A percentile compares a stretch with the other conserved stretches of the same genome.
Conservation (phyloP, 2,888 invertebrate genomes). For the Melieria crassipennis region DNA sequence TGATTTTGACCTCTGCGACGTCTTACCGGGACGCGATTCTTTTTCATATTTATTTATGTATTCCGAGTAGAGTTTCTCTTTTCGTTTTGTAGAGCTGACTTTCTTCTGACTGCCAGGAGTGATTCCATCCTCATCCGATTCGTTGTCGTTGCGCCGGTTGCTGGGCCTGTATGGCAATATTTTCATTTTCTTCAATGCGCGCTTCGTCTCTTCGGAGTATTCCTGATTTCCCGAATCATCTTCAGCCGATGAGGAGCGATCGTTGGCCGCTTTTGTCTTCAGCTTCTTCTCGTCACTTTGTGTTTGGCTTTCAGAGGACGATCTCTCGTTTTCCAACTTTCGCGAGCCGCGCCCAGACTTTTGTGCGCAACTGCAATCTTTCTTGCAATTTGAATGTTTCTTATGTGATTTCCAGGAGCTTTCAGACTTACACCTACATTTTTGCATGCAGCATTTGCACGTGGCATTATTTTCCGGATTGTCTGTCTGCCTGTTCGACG, state of each 20-base stretch:
- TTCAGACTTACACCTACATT: no score
- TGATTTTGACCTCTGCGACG: neutral
- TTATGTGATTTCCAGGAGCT: no score
- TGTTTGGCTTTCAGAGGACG: constrained; percentile 9
- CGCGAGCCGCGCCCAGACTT: no score
- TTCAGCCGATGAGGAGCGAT: no score
- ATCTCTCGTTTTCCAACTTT: neutral
- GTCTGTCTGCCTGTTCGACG: neutral
- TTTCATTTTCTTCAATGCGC: constrained; percentile 40
- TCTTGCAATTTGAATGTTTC: no score
- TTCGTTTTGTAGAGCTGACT: constrained; percentile 7
- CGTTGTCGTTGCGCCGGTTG: neutral
- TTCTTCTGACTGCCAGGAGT: neutral
- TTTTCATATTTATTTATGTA: constrained; percentile 18
- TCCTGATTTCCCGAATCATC: neutral
- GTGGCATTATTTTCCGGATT: no score
- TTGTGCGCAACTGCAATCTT: no score
- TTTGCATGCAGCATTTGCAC: no score
- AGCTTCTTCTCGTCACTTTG: constrained; percentile 35
- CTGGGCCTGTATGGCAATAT: constrained; percentile 40
- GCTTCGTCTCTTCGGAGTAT: constrained; percentile 39
- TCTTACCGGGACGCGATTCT: neutral
- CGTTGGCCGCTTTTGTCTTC: constrained; percentile 17
- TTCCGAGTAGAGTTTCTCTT: constrained; percentile 29
- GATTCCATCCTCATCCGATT: constrained; percentile 3